Evolutionary conservation across 2,797 vertebrate genomes (phyloP).

Genomic region (Anniella stebbinsi): DNA sequence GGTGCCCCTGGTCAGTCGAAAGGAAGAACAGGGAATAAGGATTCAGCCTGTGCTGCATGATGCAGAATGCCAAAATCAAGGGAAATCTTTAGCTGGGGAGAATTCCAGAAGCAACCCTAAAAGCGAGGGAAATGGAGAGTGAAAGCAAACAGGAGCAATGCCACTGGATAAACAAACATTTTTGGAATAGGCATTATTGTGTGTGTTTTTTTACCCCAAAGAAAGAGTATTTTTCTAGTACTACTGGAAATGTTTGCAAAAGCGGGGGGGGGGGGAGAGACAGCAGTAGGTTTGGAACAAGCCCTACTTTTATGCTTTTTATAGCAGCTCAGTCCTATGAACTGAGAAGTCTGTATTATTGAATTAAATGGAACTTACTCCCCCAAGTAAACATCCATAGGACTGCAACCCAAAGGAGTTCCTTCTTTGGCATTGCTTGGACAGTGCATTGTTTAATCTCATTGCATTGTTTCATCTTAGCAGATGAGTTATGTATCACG

Average conservation of each 20-base stretch:
- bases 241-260: neutral
- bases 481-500: conserved; percentile 46
- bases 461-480: neutral
- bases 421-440: neutral
- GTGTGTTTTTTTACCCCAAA: neutral
- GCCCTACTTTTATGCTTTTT: neutral
- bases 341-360: neutral
- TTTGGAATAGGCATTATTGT: neutral
- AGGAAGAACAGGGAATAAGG: too few species aligned
- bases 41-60: too few species aligned
- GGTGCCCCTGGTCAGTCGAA: too few species aligned
- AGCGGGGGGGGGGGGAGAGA: neutral
- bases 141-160: neutral
- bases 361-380: neutral
- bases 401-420: neutral
- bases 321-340: neutral
- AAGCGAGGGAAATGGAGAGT: neutral
- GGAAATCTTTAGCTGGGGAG: neutral
- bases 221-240: neutral
- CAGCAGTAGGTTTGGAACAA: neutral
- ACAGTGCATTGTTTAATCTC: conserved; percentile 31
- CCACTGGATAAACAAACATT: neutral
- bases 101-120: too few species aligned
- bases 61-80: neutral
- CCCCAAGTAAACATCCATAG: neutral